These are phyloP conservation scores for Hymenochirus boettgeri DNA, from an alignment of 2,113 vertebrate species.

Conservation along the genomic window DNA sequence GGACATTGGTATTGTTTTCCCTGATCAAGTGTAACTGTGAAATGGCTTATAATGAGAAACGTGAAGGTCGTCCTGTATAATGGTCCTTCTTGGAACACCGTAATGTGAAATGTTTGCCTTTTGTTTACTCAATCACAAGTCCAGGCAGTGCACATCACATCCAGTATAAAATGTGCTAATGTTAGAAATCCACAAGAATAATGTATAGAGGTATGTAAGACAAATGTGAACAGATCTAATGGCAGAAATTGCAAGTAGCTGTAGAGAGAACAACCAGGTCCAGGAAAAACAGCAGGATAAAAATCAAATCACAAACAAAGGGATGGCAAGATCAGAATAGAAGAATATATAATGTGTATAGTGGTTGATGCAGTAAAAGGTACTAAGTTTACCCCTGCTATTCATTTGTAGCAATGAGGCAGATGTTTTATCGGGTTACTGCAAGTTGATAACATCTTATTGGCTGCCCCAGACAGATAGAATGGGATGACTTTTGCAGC, in stretches of 20 bases:
- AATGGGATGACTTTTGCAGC: too few species aligned
- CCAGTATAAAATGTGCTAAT: background rate
- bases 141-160: background rate
- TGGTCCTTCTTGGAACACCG: background rate
- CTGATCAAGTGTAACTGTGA: conserved; percentile 2
- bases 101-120: conserved; percentile 3
- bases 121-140: background rate
- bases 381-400: too few species aligned
- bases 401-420: too few species aligned
- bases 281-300: too few species aligned
- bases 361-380: too few species aligned
- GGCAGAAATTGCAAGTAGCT: conserved; percentile 9
- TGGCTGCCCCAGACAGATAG: too few species aligned
- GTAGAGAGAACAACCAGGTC: conserved; percentile 37
- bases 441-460: too few species aligned
- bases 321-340: too few species aligned
- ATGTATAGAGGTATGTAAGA: background rate
- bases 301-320: too few species aligned
- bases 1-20: background rate
- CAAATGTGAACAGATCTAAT: background rate
- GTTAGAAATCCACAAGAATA: background rate
- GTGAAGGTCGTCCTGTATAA: background rate
- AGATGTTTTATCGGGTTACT: too few species aligned
- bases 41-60: conserved; percentile 1
- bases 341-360: too few species aligned